A percentile compares a stretch with the other conserved stretches of the same genome.
Conservation (phyloP, 2,888 invertebrate genomes). For the Dryomyza anilis region DNA sequence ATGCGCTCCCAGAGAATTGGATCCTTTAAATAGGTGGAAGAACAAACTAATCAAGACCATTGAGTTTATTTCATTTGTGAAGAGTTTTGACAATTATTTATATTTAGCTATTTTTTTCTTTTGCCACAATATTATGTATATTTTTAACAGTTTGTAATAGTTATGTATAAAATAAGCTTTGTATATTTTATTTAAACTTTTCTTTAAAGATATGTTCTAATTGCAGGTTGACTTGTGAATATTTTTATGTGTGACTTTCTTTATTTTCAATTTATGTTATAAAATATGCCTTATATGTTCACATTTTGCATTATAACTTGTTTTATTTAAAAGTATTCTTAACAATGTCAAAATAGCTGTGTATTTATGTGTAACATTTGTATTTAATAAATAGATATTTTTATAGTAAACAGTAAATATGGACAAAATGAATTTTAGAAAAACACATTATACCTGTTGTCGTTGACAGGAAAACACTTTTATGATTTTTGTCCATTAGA, state of each 20-base stretch:
- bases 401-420: too few species aligned
- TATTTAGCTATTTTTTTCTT: background rate
- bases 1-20: slow-evolving; percentile 28
- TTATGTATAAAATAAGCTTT: slow-evolving; percentile 35
- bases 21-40: slow-evolving; percentile 44
- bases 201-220: slow-evolving; percentile 25
- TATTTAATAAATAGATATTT: background rate
- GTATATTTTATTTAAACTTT: background rate
- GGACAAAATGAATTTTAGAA: too few species aligned
- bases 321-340: background rate
- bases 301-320: background rate
- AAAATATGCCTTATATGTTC: background rate
- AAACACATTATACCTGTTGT: too few species aligned
- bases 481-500: too few species aligned
- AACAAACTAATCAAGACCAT: slow-evolving; percentile 37
- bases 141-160: background rate
- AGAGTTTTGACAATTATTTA: slow-evolving; percentile 24
- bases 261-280: background rate
- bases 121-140: background rate
- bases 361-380: slow-evolving; percentile 5
- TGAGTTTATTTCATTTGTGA: slow-evolving; percentile 29
- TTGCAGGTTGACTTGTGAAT: slow-evolving; percentile 18
- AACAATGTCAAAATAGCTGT: too few species aligned
- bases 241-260: background rate
- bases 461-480: too few species aligned